These are phyloP conservation scores for Chelonoidis abingdonii DNA, from an alignment of 2,113 vertebrate genomes.

Conservation along the genomic window DNA sequence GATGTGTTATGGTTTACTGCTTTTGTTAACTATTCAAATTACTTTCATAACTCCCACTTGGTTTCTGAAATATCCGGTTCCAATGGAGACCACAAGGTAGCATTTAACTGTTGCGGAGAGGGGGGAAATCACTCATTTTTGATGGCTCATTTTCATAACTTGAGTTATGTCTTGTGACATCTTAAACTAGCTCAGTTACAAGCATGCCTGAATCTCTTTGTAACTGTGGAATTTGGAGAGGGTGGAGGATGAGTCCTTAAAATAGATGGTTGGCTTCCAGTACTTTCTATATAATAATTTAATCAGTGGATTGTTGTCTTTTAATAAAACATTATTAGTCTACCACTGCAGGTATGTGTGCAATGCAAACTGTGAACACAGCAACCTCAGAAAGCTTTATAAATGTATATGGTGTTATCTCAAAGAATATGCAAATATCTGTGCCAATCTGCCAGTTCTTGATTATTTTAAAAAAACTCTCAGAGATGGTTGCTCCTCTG, in stretches of 20 bases:
- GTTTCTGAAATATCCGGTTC: background rate
- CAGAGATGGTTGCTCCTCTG: background rate
- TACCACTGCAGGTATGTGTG: background rate
- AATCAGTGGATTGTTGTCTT: background rate
- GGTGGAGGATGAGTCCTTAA: fast-evolving
- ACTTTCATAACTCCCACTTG: background rate
- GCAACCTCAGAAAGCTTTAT: background rate
- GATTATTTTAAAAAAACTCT: background rate
- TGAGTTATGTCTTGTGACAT: background rate
- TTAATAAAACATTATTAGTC: background rate
- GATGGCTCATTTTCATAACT: background rate
- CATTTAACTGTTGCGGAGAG: background rate
- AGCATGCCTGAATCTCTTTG: background rate
- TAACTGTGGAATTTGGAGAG: fast-evolving
- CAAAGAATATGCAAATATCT: background rate
- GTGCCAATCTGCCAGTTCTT: background rate
- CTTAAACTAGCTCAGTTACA: background rate
- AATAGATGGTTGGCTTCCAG: fast-evolving
- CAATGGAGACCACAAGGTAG: background rate
- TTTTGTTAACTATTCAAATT: too few relatives aligned
- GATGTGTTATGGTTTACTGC: background rate
- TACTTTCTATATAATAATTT: background rate
- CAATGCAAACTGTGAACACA: background rate
- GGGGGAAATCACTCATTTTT: background rate
- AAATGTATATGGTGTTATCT: background rate